phyloP scores from a whole-genome alignment of 2,113 vertebrate species.

The Passer domesticus region DNA sequence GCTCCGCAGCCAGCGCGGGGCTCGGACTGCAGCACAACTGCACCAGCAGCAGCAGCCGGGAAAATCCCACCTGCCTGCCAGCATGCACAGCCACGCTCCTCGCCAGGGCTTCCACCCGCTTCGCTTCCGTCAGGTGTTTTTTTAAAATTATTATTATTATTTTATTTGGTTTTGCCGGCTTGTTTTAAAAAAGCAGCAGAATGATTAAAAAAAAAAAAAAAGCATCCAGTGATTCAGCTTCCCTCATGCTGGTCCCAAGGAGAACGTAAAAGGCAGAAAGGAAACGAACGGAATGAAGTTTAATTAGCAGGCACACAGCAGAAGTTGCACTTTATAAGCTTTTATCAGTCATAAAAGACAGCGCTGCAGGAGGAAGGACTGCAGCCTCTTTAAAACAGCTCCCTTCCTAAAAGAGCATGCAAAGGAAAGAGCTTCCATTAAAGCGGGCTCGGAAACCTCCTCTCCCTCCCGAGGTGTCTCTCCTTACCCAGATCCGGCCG shows the following conservation, averaged over 20 bases:
- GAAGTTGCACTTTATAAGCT: slow-evolving; percentile 9
- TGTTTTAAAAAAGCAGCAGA: not conserved
- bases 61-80: not conserved
- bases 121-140: fast-evolving
- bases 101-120: fast-evolving
- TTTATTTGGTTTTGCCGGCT: not conserved
- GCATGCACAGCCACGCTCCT: fast-evolving
- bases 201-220: not conserved
- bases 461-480: slow-evolving; percentile 38
- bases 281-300: slow-evolving; percentile 20
- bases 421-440: not conserved
- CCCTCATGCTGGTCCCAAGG: not conserved
- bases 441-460: not conserved
- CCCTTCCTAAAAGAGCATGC: not conserved
- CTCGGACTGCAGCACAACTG: slow-evolving; percentile 74
- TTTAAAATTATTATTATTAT: not conserved
- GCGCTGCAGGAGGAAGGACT: not conserved
- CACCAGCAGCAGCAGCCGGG: slow-evolving; percentile 75
- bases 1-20: slow-evolving; percentile 65
- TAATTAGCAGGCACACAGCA: not conserved
- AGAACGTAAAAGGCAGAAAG: slow-evolving; percentile 1
- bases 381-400: not conserved
- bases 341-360: not conserved
- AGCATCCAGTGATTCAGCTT: not conserved
- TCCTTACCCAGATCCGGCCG: not conserved